Percentiles rank a stretch among this genome's conserved stretches.
These are phyloP conservation scores for Tridacna gigas DNA, from an alignment of 2,888 invertebrate species.

Conservation along the genomic window DNA sequence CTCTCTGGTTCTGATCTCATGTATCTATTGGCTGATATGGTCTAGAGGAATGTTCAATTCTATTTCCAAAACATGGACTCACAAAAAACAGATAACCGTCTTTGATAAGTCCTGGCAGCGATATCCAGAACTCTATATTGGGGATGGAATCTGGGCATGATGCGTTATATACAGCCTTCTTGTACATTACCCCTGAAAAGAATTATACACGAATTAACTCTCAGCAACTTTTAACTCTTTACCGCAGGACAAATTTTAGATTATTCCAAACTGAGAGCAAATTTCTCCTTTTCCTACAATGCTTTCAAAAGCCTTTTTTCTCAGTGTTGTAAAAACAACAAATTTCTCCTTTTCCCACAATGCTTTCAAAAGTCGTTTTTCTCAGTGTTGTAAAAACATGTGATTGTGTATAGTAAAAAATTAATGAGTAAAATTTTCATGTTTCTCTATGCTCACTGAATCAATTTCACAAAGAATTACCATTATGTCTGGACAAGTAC, in stretches of 20 bases:
- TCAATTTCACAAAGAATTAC: too few relatives aligned
- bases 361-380: too few relatives aligned
- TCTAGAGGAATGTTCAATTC: slow-evolving; percentile 60
- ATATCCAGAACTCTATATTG: slow-evolving; percentile 90
- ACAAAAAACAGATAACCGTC: slow-evolving; percentile 77
- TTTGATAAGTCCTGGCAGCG: slow-evolving; percentile 89
- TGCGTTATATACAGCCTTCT: slow-evolving; percentile 90
- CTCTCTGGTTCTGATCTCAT: neutral
- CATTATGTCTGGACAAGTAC: too few relatives aligned
- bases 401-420: too few relatives aligned
- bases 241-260: too few relatives aligned
- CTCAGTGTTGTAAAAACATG: too few relatives aligned
- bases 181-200: slow-evolving; percentile 88
- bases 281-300: too few relatives aligned
- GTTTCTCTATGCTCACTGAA: too few relatives aligned
- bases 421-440: too few relatives aligned
- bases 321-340: too few relatives aligned
- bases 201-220: neutral
- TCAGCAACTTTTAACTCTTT: neutral
- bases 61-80: slow-evolving; percentile 74
- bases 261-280: too few relatives aligned
- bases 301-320: too few relatives aligned
- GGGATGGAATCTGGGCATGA: slow-evolving; percentile 91
- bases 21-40: slow-evolving; percentile 65
- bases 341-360: slow-evolving; percentile 14